Evolutionary conservation across 92 coral and sea anemone genomes (phyloP).

Genomic region (Ricordea florida): DNA sequence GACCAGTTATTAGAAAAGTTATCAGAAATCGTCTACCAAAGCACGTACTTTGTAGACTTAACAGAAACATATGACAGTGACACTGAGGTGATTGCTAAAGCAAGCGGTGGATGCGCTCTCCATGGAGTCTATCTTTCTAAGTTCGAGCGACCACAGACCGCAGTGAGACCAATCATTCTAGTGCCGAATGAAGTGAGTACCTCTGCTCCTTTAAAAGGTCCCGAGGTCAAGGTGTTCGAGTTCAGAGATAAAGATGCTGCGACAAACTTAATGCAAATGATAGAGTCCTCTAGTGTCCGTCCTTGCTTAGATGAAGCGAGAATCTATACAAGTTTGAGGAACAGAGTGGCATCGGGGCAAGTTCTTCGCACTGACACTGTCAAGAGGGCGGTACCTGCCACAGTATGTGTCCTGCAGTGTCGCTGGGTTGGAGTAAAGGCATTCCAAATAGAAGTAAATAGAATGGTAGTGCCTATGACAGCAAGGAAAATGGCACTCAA

Average conservation of each 20-base stretch:
- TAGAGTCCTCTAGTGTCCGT: slow-evolving; percentile 23
- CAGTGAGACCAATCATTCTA: slow-evolving; percentile 9
- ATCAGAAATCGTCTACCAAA: background rate
- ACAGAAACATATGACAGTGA: background rate
- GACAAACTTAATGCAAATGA: slow-evolving; percentile 3
- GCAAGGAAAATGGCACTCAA: slow-evolving; percentile 30
- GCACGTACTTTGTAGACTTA: background rate
- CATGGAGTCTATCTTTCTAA: slow-evolving; percentile 5
- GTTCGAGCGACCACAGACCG: slow-evolving; percentile 6
- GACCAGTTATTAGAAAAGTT: background rate
- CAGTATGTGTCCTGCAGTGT: slow-evolving; percentile 36
- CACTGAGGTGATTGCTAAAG: slow-evolving; percentile 18
- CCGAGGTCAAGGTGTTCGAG: background rate
- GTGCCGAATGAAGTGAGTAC: background rate
- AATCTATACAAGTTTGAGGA: background rate
- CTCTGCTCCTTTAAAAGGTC: background rate
- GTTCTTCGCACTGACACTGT: background rate
- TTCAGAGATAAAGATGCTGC: slow-evolving; percentile 18
- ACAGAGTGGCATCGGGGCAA: background rate
- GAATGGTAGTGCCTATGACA: slow-evolving; percentile 24
- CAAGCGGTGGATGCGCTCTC: slow-evolving; percentile 39
- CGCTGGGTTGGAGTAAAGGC: slow-evolving; percentile 32
- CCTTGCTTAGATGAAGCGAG: background rate
- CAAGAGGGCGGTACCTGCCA: background rate
- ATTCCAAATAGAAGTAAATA: slow-evolving; percentile 27